phyloP scores from a whole-genome alignment of 1,140 invertebrate genomes.

The Amphibalanus amphitrite region DNA sequence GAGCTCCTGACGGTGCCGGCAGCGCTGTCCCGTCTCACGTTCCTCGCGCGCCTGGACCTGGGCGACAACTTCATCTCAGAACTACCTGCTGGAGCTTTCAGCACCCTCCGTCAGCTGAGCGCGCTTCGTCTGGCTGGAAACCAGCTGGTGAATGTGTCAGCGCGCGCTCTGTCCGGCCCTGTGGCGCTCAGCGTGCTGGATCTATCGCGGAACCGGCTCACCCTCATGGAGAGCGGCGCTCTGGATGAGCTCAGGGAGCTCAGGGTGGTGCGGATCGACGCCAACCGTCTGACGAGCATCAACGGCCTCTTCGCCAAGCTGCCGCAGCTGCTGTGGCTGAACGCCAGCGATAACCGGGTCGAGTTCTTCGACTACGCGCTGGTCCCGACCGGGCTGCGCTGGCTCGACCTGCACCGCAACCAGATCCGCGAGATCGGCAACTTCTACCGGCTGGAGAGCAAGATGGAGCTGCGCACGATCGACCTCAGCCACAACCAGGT shows the following conservation, averaged over 20 bases:
- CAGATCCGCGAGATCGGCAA: constrained; percentile 64
- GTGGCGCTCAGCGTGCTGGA: constrained; percentile 71
- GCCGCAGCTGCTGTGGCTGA: constrained; percentile 65
- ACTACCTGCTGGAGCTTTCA: constrained; percentile 58
- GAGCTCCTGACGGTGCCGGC: constrained; percentile 49
- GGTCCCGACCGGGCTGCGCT: constrained; percentile 59
- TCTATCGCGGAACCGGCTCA: constrained; percentile 66
- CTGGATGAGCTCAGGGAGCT: constrained; percentile 60
- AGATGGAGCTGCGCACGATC: constrained; percentile 46
- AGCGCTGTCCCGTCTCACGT: constrained; percentile 51
- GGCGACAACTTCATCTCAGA: constrained; percentile 58
- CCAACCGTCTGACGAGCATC: constrained; percentile 65
- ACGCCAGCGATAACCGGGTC: constrained; percentile 76
- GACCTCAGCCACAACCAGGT: constrained; percentile 69
- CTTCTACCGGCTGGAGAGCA: constrained; percentile 53
- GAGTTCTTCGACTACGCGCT: constrained; percentile 78
- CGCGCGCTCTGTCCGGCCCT: constrained; percentile 56
- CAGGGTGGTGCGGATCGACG: constrained; percentile 68
- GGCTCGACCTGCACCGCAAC: constrained; percentile 80
- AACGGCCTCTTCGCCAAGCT: constrained; percentile 66
- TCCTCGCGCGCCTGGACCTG: constrained; percentile 57
- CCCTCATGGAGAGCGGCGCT: constrained; percentile 43
- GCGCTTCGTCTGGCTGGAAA: constrained; percentile 72
- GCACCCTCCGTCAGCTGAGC: constrained; percentile 42
- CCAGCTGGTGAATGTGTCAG: constrained; percentile 65